phyloP scores from a whole-genome alignment of 2,797 vertebrate genomes.

The Notolabrus celidotus region DNA sequence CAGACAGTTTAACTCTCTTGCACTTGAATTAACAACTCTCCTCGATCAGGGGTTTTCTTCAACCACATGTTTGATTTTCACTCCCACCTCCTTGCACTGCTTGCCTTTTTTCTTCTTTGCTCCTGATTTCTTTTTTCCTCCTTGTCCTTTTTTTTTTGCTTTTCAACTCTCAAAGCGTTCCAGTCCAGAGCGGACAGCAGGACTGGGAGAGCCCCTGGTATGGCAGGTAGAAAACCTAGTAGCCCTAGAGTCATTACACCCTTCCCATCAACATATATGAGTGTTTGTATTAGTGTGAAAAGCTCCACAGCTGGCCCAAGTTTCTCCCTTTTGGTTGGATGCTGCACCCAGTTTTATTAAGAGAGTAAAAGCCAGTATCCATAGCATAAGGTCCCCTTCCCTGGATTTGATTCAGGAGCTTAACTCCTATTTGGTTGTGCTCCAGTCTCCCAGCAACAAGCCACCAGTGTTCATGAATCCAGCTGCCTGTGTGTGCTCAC shows the following conservation, averaged over 20 bases:
- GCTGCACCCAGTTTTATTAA: conserved; percentile 14
- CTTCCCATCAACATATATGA: conserved; percentile 12
- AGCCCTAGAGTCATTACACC: conserved; percentile 48
- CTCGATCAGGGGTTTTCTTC: conserved; percentile 1
- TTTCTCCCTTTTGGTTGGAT: no score
- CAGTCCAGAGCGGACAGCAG: conserved; percentile 77
- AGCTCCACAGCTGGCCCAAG: no score
- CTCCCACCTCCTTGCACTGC: conserved; percentile 13
- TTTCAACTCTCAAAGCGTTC: conserved; percentile 69
- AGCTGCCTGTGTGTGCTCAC: conserved; percentile 36
- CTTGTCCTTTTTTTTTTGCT: conserved; percentile 3
- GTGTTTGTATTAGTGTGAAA: no score
- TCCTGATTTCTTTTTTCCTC: conserved; percentile 5
- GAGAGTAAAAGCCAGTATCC: conserved; percentile 34
- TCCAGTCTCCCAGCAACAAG: conserved; percentile 65
- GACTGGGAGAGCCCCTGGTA: conserved; percentile 77
- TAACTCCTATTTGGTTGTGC: conserved; percentile 12
- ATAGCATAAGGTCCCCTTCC: conserved; percentile 13
- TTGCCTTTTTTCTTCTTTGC: conserved; percentile 25
- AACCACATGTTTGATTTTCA: background rate
- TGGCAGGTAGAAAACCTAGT: conserved; percentile 77
- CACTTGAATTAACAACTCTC: conserved; percentile 1
- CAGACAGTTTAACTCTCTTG: background rate
- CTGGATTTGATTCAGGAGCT: background rate
- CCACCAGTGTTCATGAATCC: conserved; percentile 7